These are phyloP conservation scores for Heterotilapia buettikoferi DNA, from an alignment of 2,113 vertebrate species.

Conservation along the genomic window DNA sequence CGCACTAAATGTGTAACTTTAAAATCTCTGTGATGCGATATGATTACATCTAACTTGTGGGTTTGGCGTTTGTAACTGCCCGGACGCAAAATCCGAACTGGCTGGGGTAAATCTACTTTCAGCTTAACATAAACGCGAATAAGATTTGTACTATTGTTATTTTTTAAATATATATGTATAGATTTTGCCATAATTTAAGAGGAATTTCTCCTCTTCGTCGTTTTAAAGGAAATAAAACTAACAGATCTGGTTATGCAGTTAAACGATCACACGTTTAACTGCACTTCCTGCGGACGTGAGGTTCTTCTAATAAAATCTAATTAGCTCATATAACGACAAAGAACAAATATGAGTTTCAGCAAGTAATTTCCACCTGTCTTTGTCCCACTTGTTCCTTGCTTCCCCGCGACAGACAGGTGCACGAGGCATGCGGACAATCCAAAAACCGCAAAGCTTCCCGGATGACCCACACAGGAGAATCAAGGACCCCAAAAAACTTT, in stretches of 20 bases:
- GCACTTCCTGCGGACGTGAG: background rate
- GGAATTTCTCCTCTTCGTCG: background rate
- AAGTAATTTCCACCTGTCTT: conserved; percentile 64
- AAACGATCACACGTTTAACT: background rate
- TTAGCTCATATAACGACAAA: background rate
- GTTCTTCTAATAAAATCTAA: background rate
- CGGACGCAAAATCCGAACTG: background rate
- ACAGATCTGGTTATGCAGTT: background rate
- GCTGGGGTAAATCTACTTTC: background rate
- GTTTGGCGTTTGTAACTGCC: background rate
- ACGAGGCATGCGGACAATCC: conserved; percentile 32
- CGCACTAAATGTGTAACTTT: background rate
- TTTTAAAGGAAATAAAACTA: background rate
- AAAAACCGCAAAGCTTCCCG: conserved; percentile 28
- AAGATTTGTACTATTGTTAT: background rate
- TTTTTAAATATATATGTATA: background rate
- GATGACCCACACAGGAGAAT: background rate
- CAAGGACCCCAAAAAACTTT: background rate
- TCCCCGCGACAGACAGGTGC: conserved; percentile 54
- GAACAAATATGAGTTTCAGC: background rate
- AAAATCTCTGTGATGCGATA: background rate
- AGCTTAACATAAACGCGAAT: background rate
- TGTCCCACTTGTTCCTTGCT: conserved; percentile 47
- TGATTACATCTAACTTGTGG: background rate
- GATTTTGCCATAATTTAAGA: background rate